Evolutionary conservation across 2,888 invertebrate genomes (phyloP), one percentile per base, ranked within the genome.

Genomic region (Lutraria lutraria): DNA sequence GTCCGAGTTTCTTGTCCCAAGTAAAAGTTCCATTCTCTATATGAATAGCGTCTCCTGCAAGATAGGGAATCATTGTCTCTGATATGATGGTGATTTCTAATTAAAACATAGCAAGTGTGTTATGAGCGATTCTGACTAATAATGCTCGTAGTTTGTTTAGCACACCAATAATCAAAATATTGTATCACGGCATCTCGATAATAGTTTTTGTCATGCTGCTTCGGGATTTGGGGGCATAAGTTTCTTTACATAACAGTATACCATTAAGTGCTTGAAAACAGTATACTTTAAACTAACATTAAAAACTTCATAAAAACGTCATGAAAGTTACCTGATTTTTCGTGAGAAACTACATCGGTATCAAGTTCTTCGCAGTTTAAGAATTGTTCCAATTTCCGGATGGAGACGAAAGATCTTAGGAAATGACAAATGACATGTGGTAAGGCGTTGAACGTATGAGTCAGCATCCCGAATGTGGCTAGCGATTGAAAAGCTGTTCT

Each of bases 401-500:
- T 34, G 3, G 93, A 93, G 19, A 93, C 94, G 53, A 76, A 25
- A 10, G 84, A 72, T 54, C 54, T 68, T 2, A 76, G 53, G 19
- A 76, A 84, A 19, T 76, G 21, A 2, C n/a, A 19, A 4, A 76
- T 25, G 19, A 93, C 90, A 19, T 92, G 90, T 52, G 97, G 97
- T 87, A 99, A 97, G 96, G 98, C 97, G 94, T 98, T 98, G 97
- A 99, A 97, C 89, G 99, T 99, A 97, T 98, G 97, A 96, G 98
- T 97, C 53, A 97, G 93, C 72, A 97, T 95, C 90, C 96, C 96
- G 92, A 97, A 96, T 85, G 96, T 91, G 0, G 96, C 95, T 56
- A 97, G 94, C n/a, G 96, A 96, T 10, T 96, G 96, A 90, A 97
- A 97, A 29, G 96, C 96, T 80, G 95, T 96, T 86, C 96, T 94